Percentiles rank a stretch among this genome's conserved stretches.
These are phyloP conservation scores for Cyrtonyx montezumae DNA, from an alignment of 2,113 vertebrate genomes.

Conservation along the genomic window DNA sequence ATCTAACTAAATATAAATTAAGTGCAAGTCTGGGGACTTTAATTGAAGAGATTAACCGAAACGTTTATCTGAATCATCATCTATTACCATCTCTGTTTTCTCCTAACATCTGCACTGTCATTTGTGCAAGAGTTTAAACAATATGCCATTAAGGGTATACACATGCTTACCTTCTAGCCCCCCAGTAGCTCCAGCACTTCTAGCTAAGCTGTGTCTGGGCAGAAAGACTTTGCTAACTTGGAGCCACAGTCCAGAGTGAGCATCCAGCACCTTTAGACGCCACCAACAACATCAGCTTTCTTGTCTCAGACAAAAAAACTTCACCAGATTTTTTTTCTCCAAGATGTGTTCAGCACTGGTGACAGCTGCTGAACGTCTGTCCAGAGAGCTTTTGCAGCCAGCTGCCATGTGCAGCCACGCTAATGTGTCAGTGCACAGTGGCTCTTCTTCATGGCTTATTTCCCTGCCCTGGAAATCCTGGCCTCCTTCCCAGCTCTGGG, in stretches of 20 bases:
- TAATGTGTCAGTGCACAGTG: not conserved
- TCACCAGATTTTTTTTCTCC: not conserved
- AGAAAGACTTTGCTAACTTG: not conserved
- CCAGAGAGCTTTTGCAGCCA: not conserved
- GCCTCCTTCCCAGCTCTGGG: not conserved
- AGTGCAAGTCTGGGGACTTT: not conserved
- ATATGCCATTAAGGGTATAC: not conserved
- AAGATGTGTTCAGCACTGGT: not conserved
- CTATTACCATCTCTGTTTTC: not conserved
- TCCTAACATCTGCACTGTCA: not conserved
- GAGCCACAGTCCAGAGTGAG: not conserved
- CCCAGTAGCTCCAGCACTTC: not conserved
- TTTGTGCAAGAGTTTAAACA: not conserved
- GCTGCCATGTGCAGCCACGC: not conserved
- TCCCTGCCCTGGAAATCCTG: not conserved
- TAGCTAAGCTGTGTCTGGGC: not conserved
- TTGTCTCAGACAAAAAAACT: not conserved
- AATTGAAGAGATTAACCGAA: not conserved
- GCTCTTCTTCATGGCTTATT: not conserved
- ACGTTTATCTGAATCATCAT: constrained; percentile 4
- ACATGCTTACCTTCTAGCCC: not conserved
- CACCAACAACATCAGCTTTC: not conserved
- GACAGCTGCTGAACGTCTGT: not conserved
- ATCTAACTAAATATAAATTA: not conserved
- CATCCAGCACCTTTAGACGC: not conserved